Base-by-base conservation (phyloP, 1,140 invertebrate species). In the Papilio machaon region DNA sequence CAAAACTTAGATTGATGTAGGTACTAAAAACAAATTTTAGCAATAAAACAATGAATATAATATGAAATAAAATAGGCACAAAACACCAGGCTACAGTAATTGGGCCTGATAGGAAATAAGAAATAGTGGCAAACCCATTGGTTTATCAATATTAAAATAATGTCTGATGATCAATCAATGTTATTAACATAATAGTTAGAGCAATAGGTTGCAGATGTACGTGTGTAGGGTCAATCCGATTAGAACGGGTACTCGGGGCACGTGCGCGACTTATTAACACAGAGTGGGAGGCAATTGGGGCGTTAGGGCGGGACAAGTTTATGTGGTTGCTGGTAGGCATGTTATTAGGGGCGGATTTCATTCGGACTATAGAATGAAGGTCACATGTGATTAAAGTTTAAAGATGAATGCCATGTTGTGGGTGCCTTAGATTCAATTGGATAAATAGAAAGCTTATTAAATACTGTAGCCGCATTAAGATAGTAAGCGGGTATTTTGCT, bases 261-360 rank as follows among this genome's bases (percentile, higher is more conserved):
- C 74, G 47, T 76, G 47, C 23, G 46, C 5, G 46, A 76, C 46
- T 76, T 43, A 76, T 76, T 75, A 47, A 76, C 74, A 23, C 19
- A 23, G n/a, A 30, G 19, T 17, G 74, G 47, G 46, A 19, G 47
- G 38, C 43, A 76, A 67, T 67, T 67, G 35, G 64, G 64, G 23
- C 11, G 64, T 76, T 76, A 76, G 47, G 74, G 46, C n/a, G 47
- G 74, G 74, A 54, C 74, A 76, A 76, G 74, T 76, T 76, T 23
- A 76, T 52, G 19, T 76, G 74, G 74, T 47, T 19, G 46, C 2
- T 11, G 46, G 46, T 67, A 67, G 64, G 10, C 10, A 35, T 67
- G 64, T 67, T 67, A 67, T 67, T 35, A 67, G 64, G 23, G 23
- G 11, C 30, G 10, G 30, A 67, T 35, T 67, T 35, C 30, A 15